Evolutionary conservation across 2,797 vertebrate genomes (phyloP).

Genomic region (Synanceia verrucosa): DNA sequence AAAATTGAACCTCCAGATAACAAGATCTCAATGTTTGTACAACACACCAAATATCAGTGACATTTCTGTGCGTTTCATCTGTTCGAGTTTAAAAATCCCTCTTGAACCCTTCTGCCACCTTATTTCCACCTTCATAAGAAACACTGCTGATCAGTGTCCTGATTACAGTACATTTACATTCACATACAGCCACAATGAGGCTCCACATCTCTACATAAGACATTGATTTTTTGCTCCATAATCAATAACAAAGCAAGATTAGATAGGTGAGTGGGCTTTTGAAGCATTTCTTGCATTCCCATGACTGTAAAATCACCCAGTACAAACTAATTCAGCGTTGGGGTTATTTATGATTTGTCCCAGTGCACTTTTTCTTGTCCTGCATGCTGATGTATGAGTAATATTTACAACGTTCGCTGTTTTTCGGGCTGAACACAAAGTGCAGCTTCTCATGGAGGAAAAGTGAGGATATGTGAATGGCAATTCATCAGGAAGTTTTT

Average conservation of each 20-base stretch:
- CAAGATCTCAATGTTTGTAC: neutral
- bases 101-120: neutral
- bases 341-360: no score
- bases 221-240: neutral
- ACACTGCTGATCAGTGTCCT: neutral
- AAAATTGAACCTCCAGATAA: neutral
- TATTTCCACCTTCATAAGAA: neutral
- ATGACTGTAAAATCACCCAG: neutral
- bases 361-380: no score
- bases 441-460: neutral
- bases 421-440: neutral
- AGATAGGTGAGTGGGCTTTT: neutral
- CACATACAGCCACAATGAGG: neutral
- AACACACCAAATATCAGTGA: neutral
- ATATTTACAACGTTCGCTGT: neutral
- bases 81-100: neutral
- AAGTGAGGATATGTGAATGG: neutral
- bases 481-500: neutral
- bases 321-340: neutral
- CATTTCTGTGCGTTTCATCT: neutral
- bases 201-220: neutral
- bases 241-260: neutral
- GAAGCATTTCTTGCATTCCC: neutral
- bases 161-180: neutral
- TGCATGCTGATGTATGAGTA: no score